These are phyloP conservation scores for Meiosimyza decipiens DNA, from an alignment of 2,888 invertebrate genomes.

Conservation along the genomic window DNA sequence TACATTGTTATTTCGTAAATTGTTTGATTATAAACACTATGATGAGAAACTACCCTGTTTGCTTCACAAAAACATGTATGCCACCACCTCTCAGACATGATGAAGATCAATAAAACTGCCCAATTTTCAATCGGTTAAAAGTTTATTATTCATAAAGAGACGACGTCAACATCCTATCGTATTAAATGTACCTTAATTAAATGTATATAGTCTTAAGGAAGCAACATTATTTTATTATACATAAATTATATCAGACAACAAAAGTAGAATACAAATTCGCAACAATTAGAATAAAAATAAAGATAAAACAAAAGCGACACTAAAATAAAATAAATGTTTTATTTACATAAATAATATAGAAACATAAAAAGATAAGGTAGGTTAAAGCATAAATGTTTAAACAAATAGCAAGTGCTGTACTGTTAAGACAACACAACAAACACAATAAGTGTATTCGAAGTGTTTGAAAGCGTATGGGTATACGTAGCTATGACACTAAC, in stretches of 20 bases:
- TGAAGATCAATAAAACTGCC: too few relatives aligned
- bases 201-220: background rate
- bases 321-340: background rate
- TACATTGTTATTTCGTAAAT: too few relatives aligned
- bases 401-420: too few relatives aligned
- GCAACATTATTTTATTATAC: conserved; percentile 6
- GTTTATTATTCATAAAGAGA: background rate
- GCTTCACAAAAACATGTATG: too few relatives aligned
- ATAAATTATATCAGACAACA: background rate
- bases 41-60: too few relatives aligned
- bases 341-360: background rate
- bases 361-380: background rate
- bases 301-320: background rate
- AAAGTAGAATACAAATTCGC: background rate
- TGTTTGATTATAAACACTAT: too few relatives aligned
- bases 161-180: conserved; percentile 1
- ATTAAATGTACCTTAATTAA: conserved; percentile 18
- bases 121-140: too few relatives aligned
- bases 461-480: too few relatives aligned
- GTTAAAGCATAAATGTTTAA: background rate
- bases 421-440: too few relatives aligned
- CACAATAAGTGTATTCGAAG: too few relatives aligned
- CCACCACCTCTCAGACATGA: too few relatives aligned
- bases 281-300: conserved; percentile 11
- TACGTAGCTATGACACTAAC: too few relatives aligned